phyloP scores from a whole-genome alignment of 2,888 invertebrate species.

The Syrista parreyssii region DNA sequence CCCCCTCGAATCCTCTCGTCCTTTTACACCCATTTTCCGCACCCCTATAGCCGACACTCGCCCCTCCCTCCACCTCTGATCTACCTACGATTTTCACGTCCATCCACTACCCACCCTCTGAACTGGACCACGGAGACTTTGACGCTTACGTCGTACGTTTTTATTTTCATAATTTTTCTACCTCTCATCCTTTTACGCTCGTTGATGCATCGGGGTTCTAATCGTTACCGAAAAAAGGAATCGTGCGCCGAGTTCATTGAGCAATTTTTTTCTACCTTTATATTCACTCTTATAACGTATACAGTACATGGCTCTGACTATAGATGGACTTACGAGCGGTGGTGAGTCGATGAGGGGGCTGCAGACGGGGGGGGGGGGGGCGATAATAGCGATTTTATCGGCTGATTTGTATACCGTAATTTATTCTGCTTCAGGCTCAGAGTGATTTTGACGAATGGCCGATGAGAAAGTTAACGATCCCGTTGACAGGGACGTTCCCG shows the following conservation, averaged over 20 bases:
- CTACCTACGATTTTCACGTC: neutral
- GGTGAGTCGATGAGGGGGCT: neutral
- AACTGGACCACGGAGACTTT: neutral
- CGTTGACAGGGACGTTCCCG: constrained; percentile 28
- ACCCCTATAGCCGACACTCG: neutral
- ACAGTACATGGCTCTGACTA: neutral
- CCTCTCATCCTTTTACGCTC: neutral
- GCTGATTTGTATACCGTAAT: neutral
- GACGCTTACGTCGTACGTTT: neutral
- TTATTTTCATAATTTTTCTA: neutral
- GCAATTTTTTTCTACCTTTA: neutral
- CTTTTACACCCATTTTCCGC: constrained; percentile 5
- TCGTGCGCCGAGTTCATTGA: neutral
- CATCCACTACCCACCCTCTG: neutral
- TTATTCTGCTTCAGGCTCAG: neutral
- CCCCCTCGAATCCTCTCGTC: neutral
- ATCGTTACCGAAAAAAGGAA: neutral
- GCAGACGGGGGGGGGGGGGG: no score
- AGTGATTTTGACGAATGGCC: constrained; percentile 24
- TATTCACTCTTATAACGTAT: neutral
- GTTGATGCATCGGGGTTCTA: neutral
- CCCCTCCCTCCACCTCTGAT: neutral
- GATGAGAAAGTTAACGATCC: constrained; percentile 35
- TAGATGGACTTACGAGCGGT: neutral
- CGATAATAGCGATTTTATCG: neutral